Evolutionary conservation across 2,113 vertebrate species (phyloP), one percentile per base, ranked within the genome.

Genomic region (Plotosus lineatus): DNA sequence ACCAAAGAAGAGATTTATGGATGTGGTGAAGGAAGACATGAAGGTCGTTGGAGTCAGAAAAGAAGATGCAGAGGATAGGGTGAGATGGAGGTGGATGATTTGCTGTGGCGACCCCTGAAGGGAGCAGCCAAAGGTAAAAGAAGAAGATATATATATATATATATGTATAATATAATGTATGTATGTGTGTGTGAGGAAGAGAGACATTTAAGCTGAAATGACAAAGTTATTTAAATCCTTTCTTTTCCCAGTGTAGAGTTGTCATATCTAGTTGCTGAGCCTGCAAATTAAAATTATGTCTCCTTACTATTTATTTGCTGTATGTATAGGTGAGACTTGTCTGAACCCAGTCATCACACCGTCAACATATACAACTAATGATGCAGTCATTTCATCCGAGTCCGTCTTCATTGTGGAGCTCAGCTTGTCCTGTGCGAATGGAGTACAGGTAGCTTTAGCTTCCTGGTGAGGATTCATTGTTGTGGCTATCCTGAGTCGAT

Each of bases 361-460:
- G 9, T 95, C 95, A 82, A 96, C 96, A 88, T 97, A 97, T 89
- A 97, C 95, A 81, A 97, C 96, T 3, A 94, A 93, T 0, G 96
- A 97, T 55, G 96, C 96, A 0, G 95, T 97, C 84, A 96, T 98
- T 87, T 92, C 96, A 14, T 96, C 96, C 0, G 96, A 97, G 90
- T 95, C 95, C 0, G 96, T 97, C 42, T 97, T 97, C 85, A 96
- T 98, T 21, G 96, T 98, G 71, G 96, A 98, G 50, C 94, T 97
- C 66, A 96, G 94, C 33, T 87, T 98, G 82, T 89, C 92, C 0
- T 98, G 96, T 89, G 93, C 94, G 56, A 97, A 96, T 79, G 95
- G 96, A 78, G 96, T 95, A 0, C 96, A 97, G 94, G 96, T 97
- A 83, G 58, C 28, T 53, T 7, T 31, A n/a, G n/a, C 23, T 15